Evolutionary conservation across 2,113 vertebrate species (phyloP).

Genomic region (Pluvianellus socialis): DNA sequence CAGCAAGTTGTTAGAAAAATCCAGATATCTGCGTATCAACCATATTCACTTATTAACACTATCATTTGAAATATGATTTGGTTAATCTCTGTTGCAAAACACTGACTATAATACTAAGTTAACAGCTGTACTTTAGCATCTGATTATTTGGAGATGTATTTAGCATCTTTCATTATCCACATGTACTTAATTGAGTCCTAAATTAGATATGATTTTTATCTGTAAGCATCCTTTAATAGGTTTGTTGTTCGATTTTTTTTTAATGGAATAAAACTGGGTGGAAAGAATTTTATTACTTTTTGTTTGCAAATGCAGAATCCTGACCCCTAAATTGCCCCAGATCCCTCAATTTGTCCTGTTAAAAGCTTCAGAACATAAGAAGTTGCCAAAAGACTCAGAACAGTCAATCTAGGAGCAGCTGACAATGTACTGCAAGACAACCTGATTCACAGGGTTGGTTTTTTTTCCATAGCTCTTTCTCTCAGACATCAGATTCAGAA

Average conservation of each 20-base stretch:
- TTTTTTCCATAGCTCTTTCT: background rate
- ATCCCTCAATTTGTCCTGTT: background rate
- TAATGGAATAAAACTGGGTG: background rate
- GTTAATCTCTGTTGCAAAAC: background rate
- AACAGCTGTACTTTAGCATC: background rate
- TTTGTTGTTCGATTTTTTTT: background rate
- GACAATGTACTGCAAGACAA: background rate
- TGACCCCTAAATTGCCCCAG: background rate
- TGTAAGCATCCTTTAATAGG: background rate
- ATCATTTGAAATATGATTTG: background rate
- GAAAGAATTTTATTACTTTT: background rate
- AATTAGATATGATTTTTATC: background rate
- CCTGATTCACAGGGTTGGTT: rapidly evolving
- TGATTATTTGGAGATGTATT: background rate
- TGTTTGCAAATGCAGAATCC: background rate
- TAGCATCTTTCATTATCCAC: background rate
- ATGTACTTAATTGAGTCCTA: background rate
- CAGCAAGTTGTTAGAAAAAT: background rate
- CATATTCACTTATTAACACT: background rate
- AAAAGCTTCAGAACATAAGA: background rate
- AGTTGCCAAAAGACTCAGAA: background rate
- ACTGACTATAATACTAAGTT: background rate
- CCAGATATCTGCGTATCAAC: background rate
- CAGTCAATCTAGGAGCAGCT: background rate
- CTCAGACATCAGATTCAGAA: background rate